Evolutionary conservation across 2,797 vertebrate genomes (phyloP).

Genomic region (Falco cherrug): DNA sequence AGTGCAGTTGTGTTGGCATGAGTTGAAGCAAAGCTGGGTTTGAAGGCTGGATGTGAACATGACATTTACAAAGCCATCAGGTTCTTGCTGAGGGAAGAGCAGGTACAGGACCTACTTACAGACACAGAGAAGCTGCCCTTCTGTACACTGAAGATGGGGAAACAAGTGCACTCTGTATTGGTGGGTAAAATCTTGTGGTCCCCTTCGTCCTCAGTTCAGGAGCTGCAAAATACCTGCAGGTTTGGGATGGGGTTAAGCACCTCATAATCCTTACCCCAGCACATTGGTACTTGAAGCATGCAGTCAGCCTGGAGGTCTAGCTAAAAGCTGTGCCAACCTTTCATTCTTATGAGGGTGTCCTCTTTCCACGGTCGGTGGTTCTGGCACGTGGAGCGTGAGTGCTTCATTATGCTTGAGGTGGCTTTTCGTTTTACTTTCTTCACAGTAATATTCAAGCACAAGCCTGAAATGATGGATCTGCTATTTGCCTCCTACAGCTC

Average conservation of each 20-base stretch:
- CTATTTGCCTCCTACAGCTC: not conserved
- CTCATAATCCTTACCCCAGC: accelerated
- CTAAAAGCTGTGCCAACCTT: not conserved
- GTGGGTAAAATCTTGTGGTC: not conserved
- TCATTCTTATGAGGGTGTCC: accelerated
- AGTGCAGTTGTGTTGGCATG: not conserved
- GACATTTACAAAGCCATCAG: not conserved
- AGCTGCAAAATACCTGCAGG: not conserved
- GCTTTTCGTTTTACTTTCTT: constrained; percentile 25
- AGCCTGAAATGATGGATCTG: not conserved
- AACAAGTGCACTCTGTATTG: not conserved
- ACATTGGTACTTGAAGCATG: not conserved
- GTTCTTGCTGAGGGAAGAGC: not conserved
- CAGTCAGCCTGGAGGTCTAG: not conserved
- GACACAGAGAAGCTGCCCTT: not conserved
- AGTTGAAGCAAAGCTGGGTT: not conserved
- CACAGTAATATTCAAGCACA: not conserved
- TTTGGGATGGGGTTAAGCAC: not conserved
- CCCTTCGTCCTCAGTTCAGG: not conserved
- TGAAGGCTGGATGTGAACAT: not conserved
- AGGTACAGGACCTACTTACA: not conserved
- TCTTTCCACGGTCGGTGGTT: accelerated
- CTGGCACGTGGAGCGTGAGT: not conserved
- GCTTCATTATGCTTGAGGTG: not conserved
- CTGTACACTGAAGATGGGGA: not conserved